phyloP scores from a whole-genome alignment of 2,797 vertebrate genomes.

The Clarias pachynema region DNA sequence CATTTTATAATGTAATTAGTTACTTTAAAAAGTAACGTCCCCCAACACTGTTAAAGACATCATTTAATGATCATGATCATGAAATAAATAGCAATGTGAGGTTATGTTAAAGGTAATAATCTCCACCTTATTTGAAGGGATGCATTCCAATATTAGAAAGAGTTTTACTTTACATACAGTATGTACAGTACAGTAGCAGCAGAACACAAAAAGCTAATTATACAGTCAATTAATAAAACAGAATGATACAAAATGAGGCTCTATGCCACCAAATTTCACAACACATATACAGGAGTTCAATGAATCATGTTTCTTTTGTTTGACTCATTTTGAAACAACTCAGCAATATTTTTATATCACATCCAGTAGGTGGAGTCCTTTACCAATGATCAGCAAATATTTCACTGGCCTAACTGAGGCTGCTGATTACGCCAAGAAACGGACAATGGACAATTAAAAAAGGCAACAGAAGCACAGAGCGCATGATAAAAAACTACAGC shows the following conservation, averaged over 20 bases:
- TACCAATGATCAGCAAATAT: conserved; percentile 9
- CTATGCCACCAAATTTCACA: background rate
- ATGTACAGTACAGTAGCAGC: background rate
- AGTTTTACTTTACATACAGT: background rate
- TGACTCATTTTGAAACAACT: background rate
- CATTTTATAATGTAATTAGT: too few relatives aligned
- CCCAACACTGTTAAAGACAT: too few relatives aligned
- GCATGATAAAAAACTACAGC: background rate
- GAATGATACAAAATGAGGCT: background rate
- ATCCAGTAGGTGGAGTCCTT: conserved; percentile 37
- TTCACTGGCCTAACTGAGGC: background rate
- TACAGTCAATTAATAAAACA: background rate
- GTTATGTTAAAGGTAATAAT: background rate
- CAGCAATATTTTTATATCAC: background rate
- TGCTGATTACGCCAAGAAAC: background rate
- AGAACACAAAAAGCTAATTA: background rate
- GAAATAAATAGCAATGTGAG: background rate
- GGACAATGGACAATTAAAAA: too few relatives aligned
- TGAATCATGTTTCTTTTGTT: background rate
- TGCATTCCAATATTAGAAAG: background rate
- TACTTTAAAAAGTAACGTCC: too few relatives aligned
- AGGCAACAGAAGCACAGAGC: background rate
- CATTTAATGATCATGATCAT: too few relatives aligned
- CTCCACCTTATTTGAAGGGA: background rate
- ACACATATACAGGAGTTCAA: background rate